Evolutionary conservation across 2,113 vertebrate species (phyloP).

Genomic region (Sorex araneus): DNA sequence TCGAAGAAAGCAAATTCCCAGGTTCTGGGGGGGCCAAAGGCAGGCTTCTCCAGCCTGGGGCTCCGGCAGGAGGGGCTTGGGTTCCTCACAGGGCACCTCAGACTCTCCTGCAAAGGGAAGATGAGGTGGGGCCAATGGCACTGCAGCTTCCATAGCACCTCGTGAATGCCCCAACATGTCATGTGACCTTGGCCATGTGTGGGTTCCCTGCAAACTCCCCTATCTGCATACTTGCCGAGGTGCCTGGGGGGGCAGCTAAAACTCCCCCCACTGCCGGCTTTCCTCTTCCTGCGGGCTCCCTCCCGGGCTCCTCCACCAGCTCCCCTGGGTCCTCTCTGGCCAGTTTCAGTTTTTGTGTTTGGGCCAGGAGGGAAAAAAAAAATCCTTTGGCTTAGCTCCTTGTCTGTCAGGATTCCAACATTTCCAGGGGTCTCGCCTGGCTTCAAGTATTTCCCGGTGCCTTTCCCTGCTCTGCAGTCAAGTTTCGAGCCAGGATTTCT

Average conservation of each 20-base stretch:
- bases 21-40: background rate
- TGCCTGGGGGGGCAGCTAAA: conserved; percentile 15
- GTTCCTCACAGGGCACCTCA: background rate
- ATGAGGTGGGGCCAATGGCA: background rate
- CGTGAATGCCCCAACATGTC: background rate
- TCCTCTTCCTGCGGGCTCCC: conserved; percentile 36
- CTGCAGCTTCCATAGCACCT: background rate
- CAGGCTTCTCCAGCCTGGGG: background rate
- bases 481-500: conserved; percentile 81
- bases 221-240: background rate
- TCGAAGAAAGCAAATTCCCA: background rate
- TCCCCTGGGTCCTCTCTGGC: conserved; percentile 65
- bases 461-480: conserved; percentile 70
- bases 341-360: conserved; percentile 67
- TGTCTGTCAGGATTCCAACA: conserved; percentile 75
- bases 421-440: conserved; percentile 79
- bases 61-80: background rate
- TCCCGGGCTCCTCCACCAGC: conserved; percentile 28
- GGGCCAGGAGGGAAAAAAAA: conserved; percentile 46
- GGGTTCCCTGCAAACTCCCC: background rate
- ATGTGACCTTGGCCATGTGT: background rate
- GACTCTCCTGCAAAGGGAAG: background rate
- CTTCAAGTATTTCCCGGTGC: conserved; percentile 78
- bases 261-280: background rate
- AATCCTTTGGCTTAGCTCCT: conserved; percentile 64